phyloP scores from a whole-genome alignment of 2,888 invertebrate genomes.

The Lasioglossum pauxillum region DNA sequence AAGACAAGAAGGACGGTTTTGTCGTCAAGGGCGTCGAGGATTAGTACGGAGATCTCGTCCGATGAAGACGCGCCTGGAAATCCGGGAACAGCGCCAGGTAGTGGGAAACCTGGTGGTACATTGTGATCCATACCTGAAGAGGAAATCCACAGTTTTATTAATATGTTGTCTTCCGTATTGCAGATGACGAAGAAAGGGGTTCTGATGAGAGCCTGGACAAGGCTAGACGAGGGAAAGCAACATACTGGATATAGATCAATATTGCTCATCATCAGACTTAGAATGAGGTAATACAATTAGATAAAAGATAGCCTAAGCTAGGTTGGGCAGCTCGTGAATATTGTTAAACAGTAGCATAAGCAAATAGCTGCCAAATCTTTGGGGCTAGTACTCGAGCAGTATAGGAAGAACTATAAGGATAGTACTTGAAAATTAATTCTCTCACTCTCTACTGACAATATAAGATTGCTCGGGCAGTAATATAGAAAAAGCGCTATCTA shows the following conservation, averaged over 20 bases:
- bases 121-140: slow-evolving; percentile 76
- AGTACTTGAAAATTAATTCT: not conserved
- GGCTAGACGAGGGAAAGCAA: not conserved
- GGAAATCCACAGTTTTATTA: not conserved
- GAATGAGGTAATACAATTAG: not conserved
- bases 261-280: not conserved
- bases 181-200: not conserved
- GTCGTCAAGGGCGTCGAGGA: slow-evolving; percentile 91
- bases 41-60: slow-evolving; percentile 86
- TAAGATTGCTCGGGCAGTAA: not conserved
- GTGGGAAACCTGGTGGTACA: slow-evolving; percentile 77
- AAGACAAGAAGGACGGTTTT: slow-evolving; percentile 93
- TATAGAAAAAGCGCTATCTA: not conserved
- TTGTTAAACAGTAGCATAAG: not conserved
- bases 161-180: not conserved
- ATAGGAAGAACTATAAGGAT: not conserved
- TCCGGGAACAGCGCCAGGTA: slow-evolving; percentile 66
- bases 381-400: not conserved
- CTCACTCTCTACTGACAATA: not conserved
- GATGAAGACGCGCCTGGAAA: slow-evolving; percentile 71
- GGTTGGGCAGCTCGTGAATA: not conserved
- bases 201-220: not conserved
- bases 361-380: not conserved
- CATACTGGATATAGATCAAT: not conserved
- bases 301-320: not conserved